These are phyloP conservation scores for Pollicipes pollicipes DNA, from an alignment of 1,140 invertebrate genomes.

Conservation along the genomic window DNA sequence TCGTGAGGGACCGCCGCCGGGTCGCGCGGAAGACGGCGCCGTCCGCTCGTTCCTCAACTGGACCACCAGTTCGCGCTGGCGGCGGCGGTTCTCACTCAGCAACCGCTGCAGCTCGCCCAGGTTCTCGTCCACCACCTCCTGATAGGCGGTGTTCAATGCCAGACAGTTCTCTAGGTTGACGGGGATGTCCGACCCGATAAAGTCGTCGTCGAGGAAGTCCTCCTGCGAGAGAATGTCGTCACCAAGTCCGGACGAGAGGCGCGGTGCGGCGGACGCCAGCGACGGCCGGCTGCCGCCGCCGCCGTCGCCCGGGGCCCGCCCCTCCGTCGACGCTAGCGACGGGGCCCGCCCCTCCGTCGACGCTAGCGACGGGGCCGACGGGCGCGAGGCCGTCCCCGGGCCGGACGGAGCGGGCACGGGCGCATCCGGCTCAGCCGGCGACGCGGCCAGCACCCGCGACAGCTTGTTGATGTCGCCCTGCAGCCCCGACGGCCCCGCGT, in stretches of 20 bases:
- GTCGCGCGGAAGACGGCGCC: no score
- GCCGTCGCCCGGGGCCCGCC: no score
- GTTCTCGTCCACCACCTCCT: constrained; percentile 2
- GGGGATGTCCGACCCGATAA: not conserved
- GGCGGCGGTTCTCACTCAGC: not conserved
- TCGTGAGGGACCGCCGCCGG: no score
- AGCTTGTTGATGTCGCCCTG: no score
- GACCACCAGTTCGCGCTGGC: not conserved
- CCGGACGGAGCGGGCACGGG: no score
- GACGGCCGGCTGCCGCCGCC: not conserved
- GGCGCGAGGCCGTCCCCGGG: no score
- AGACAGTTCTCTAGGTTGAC: constrained; percentile 2
- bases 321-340: no score
- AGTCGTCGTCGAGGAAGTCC: not conserved
- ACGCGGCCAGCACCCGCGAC: no score
- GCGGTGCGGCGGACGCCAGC: not conserved
- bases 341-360: no score
- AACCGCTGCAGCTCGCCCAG: not conserved
- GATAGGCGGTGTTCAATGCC: not conserved
- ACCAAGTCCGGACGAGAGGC: not conserved
- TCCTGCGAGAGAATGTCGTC: not conserved
- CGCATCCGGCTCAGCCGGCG: no score
- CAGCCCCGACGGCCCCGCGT: no score
- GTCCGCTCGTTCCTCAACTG: not conserved
- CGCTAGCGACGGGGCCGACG: not conserved